These are phyloP conservation scores for Lateolabrax maculatus DNA, from an alignment of 2,797 vertebrate genomes.

Conservation along the genomic window DNA sequence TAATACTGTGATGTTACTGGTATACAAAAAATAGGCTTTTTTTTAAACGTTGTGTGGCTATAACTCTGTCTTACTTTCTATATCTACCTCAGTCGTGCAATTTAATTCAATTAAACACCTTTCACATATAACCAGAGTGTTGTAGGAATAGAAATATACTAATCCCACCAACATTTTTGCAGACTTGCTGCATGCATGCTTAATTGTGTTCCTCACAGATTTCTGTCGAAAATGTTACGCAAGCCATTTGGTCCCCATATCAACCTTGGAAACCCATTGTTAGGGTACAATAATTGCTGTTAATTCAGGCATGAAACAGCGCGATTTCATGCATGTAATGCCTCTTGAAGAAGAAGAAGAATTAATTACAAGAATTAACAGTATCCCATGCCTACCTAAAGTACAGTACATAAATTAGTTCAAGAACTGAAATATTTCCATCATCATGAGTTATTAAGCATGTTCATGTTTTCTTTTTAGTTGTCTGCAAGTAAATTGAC, in stretches of 20 bases:
- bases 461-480: constrained; percentile 24
- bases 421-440: constrained; percentile 29
- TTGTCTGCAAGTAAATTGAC: constrained; percentile 14
- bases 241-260: background rate
- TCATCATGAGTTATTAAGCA: constrained; percentile 33
- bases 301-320: constrained; percentile 38
- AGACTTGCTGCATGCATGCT: constrained; percentile 16
- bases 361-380: constrained; percentile 41
- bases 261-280: constrained; percentile 16
- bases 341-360: constrained; percentile 30
- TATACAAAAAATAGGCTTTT: constrained; percentile 1
- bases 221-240: background rate
- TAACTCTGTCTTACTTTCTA: constrained; percentile 3
- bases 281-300: constrained; percentile 31
- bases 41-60: constrained; percentile 8
- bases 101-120: background rate
- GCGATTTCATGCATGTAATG: constrained; percentile 48
- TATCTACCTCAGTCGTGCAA: background rate
- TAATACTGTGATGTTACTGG: constrained; percentile 24
- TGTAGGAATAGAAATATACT: background rate
- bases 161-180: background rate
- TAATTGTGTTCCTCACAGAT: background rate
- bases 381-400: constrained; percentile 38
- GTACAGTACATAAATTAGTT: constrained; percentile 37
- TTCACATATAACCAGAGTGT: background rate